Conservation (phyloP, 2,888 invertebrate species). For the Rhagonycha lutea region DNA sequence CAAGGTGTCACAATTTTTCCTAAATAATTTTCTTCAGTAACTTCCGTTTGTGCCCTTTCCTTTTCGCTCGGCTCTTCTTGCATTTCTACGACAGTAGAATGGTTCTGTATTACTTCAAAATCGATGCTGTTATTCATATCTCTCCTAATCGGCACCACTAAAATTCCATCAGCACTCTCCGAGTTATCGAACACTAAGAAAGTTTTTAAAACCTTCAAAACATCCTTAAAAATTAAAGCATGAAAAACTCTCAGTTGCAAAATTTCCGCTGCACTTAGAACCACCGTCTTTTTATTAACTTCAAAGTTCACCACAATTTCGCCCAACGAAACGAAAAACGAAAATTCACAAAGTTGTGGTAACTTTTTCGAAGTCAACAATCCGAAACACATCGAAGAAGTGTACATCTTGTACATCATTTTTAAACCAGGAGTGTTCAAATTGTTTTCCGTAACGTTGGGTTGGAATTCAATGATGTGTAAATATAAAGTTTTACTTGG, state of each 20-base stretch:
- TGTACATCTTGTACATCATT: slow-evolving; percentile 60
- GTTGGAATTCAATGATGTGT: slow-evolving; percentile 64
- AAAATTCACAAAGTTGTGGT: slow-evolving; percentile 69
- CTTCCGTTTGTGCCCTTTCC: slow-evolving; percentile 58
- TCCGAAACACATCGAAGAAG: slow-evolving; percentile 62
- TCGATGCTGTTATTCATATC: slow-evolving; percentile 59
- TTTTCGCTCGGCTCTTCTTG: slow-evolving; percentile 53
- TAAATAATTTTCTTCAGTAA: slow-evolving; percentile 66
- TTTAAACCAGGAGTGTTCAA: slow-evolving; percentile 50
- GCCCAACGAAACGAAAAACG: slow-evolving; percentile 73
- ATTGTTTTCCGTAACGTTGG: slow-evolving; percentile 56
- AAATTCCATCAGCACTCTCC: slow-evolving; percentile 57
- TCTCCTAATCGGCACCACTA: slow-evolving; percentile 32
- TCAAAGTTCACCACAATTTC: slow-evolving; percentile 59
- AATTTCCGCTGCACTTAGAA: slow-evolving; percentile 58
- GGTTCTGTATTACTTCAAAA: slow-evolving; percentile 61
- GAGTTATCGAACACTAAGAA: slow-evolving; percentile 62
- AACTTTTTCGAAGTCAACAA: slow-evolving; percentile 65
- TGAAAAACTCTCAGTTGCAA: slow-evolving; percentile 67
- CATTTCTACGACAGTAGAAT: slow-evolving; percentile 54
- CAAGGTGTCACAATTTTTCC: slow-evolving; percentile 84
- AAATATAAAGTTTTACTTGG: slow-evolving; percentile 50
- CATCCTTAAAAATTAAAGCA: slow-evolving; percentile 71
- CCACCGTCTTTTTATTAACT: slow-evolving; percentile 57
- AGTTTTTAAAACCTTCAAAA: slow-evolving; percentile 66